Base-by-base conservation (phyloP, 2,888 invertebrate genomes). In the Raillietiella orientalis region DNA sequence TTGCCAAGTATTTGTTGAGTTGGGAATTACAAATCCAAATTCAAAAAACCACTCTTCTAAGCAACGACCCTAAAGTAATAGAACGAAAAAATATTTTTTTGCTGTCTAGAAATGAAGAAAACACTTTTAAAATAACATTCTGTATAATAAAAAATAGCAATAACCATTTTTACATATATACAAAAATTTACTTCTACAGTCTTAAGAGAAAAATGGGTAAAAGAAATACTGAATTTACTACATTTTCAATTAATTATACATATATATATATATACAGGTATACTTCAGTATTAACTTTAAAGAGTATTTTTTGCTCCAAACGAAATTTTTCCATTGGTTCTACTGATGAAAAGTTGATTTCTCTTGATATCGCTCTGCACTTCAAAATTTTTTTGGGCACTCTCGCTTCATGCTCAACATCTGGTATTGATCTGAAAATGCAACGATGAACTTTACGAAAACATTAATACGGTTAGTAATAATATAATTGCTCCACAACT, bases 31-130 rank as follows among this genome's bases (percentile, higher is more conserved):
- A 51, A 77, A 90, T 21, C 96, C 96, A 59, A 99, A 96, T 45
- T 93, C 90, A 47, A 96, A 99, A 50, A 72, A 75, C 96, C 96
- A 99, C 47, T 96, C 90, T 49, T 93, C 90, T 38, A 90, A 56
- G 40, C 77, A 77, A 32, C 75, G 62, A 2, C 79, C 84, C 59
- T 75, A 56, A 16, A 55, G 20, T 35, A 27, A 23, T 34, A 36
- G n/a, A 30, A 31, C n/a, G 28, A 29, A 25, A 29, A 31, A n/a
- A 29, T 29, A 10, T 31, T 29, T 21, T 30, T 28, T 16, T 30
- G 19, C 4, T 29, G 30, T 21, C 29, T 28, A 14, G 29, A 28
- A 23, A 16, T 26, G 4, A 10, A 19, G 25, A 9, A 29, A 17
- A n/a, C 10, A 26, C 4, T 10, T 17, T 14, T 26, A 13, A 21